Evolutionary conservation across 2,888 invertebrate genomes (phyloP), one percentile per base, ranked within the genome.

Genomic region (Asteroscopus sphinx): DNA sequence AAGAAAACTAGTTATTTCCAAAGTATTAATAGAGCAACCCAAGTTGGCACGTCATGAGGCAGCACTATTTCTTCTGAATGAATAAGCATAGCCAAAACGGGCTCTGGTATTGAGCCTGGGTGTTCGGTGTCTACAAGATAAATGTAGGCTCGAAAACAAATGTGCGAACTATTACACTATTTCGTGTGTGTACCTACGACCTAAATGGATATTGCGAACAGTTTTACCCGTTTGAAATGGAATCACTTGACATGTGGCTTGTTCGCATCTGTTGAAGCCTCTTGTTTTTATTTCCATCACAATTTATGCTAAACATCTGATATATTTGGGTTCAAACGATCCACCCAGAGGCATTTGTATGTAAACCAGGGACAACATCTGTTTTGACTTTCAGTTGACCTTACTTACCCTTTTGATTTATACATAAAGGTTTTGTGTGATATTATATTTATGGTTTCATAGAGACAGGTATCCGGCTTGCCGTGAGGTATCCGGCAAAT

Each of bases 251-350:
- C 56, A 63, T 58, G 55, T 54, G 41, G 49, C 39, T 60, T 69
- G 71, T 68, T 54, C 58, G 41, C 77, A 77, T 79, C 72, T 76
- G 81, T 64, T 73, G 66, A 71, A 60, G 58, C 59, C 62, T 77
- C 64, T 79, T 81, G 79, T 82, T 83, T 81, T 81, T 85, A 80
- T 85, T 83, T 80, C 79, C 78, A 79, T 82, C 83, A 79, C 84
- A 88, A 87, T 86, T 85, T 87, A 89, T 89, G 88, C 87, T 86
- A 86, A 89, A 85, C 85, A 83, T 82, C 79, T 87, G 87, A 89
- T 86, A 83, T 85, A 89, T 85, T 83, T 79, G 79, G 83, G 81
- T 81, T 82, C 80, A 82, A 85, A 82, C 86, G 85, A 80, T 83
- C 78, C 80, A 72, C 79, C 82, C 80, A 57, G 67, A 77, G 77